Percentiles rank a stretch among this genome's conserved stretches.
These are phyloP conservation scores for Ispidina picta DNA, from an alignment of 2,797 vertebrate species.

Conservation along the genomic window DNA sequence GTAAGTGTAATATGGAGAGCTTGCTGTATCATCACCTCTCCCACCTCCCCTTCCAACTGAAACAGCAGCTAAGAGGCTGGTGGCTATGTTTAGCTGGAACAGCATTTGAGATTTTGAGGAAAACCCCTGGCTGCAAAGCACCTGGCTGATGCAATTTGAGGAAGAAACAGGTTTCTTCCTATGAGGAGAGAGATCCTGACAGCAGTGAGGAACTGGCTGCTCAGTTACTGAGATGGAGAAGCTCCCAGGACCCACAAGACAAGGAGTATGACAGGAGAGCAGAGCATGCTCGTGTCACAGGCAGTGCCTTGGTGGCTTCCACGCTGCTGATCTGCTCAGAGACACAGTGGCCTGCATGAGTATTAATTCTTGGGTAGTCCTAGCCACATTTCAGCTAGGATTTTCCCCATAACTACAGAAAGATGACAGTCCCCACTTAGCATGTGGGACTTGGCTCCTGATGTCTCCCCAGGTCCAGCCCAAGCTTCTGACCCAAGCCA, in stretches of 20 bases:
- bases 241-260: neutral
- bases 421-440: neutral
- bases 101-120: constrained; percentile 59
- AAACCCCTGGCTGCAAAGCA: constrained; percentile 21
- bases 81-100: constrained; percentile 34
- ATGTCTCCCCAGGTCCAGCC: neutral
- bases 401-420: neutral
- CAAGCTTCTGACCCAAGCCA: neutral
- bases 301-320: neutral
- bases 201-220: neutral
- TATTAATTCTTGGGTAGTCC: neutral
- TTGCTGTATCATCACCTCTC: neutral
- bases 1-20: neutral
- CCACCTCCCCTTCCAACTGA: constrained; percentile 7
- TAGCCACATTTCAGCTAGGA: neutral
- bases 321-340: neutral
- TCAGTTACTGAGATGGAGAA: neutral
- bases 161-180: constrained; percentile 18
- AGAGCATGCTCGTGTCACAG: accelerated
- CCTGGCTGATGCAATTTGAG: constrained; percentile 66
- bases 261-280: neutral
- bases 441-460: neutral
- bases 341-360: neutral
- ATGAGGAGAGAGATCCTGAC: constrained; percentile 31
- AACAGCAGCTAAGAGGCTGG: constrained; percentile 14